Conservation (phyloP, 2,113 vertebrate genomes). For the Hippocampus comes region DNA sequence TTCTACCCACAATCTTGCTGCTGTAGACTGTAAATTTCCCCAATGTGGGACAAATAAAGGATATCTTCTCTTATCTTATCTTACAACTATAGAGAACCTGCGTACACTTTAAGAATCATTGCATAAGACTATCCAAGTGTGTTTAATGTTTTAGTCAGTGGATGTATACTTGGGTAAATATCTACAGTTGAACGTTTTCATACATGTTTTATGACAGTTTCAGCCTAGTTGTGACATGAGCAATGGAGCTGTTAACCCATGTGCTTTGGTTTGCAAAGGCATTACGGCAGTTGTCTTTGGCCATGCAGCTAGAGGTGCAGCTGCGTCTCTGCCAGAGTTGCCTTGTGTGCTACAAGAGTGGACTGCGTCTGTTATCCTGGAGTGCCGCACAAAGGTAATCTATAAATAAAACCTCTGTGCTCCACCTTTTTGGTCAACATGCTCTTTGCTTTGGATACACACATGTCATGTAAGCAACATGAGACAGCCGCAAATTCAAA, state of each 20-base stretch:
- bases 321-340: constrained; percentile 68
- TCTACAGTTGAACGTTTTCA: neutral
- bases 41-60: no score
- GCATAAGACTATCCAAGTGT: no score
- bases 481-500: neutral
- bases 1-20: no score
- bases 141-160: no score
- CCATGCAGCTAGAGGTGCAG: constrained; percentile 68
- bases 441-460: neutral
- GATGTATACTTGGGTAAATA: neutral
- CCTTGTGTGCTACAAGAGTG: constrained; percentile 58
- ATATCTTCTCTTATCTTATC: no score
- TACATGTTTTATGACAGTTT: neutral
- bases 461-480: neutral
- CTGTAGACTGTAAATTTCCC: no score
- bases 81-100: no score
- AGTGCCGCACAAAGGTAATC: constrained; percentile 56
- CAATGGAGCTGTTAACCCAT: neutral
- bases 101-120: no score
- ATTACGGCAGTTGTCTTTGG: constrained; percentile 1
- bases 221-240: neutral
- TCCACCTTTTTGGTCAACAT: neutral
- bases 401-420: neutral
- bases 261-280: constrained; percentile 6
- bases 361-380: constrained; percentile 57